Base-by-base conservation (phyloP, 2,888 invertebrate genomes). In the Tiliacea citrago region DNA sequence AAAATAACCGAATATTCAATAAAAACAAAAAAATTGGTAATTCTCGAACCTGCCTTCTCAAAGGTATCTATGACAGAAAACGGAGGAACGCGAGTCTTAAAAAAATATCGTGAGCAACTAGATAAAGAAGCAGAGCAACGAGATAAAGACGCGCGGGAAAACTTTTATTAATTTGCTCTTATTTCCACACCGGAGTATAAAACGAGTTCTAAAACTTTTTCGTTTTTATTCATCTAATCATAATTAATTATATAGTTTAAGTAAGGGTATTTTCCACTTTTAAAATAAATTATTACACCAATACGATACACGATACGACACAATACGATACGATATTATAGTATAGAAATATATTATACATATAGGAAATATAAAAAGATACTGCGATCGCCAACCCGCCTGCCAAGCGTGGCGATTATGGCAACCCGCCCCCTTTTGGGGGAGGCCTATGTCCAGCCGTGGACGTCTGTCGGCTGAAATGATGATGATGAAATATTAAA, bases 131-230 rank as follows among this genome's bases (percentile, higher is more conserved):
- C 13, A 16, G 13, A 16, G 7, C 29, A 42, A 45, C n/a, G n/a
- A 61, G 42, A 13, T 21, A 72, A 51, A 21, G 42, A 42, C 61
- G 55, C 61, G 61, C 82, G 82, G 76, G 82, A 63, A 58, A 82
- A 57, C 42, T 79, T 74, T 62, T 57, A n/a, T 2, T 2, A 42
- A 79, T n/a, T 60, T 21, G 8, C 10, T 39, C 8, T 58, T 29
- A 55, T 39, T 80, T 53, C 6, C 58, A 13, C 73, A 51, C 1
- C 16, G 13, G 24, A n/a, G 6, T 12, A 2, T 21, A 35, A 53
- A 21, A 24, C 16, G 45, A 42, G 7, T n/a, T 39, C 24, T 53
- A 21, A 29, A 45, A 16, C 21, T n/a, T 47, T 55, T 24, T 71
- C 42, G 1, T 53, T 35, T 69, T 18, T 49, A 49, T 42, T 29